A percentile compares a stretch with the other conserved stretches of the same genome.
phyloP scores from a whole-genome alignment of 2,888 invertebrate species.

The Tetramorium bicarinatum region DNA sequence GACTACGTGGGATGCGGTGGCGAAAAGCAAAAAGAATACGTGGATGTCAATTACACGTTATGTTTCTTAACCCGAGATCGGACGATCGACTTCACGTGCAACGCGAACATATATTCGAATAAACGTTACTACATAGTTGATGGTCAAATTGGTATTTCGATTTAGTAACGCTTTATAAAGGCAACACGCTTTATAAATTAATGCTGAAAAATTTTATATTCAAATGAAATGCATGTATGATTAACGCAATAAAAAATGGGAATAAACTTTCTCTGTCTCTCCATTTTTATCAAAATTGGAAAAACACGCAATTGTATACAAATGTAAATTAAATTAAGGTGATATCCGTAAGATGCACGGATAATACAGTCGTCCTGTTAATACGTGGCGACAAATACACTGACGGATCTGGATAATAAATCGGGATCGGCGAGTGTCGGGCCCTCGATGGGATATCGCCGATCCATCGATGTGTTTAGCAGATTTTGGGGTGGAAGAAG shows the following conservation, averaged over 20 bases:
- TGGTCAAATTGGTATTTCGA: constrained; percentile 1
- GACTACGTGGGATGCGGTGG: constrained; percentile 8
- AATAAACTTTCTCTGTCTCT: neutral
- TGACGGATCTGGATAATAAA: constrained; percentile 41
- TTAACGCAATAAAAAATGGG: neutral
- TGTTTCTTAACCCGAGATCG: constrained; percentile 34
- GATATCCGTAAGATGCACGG: neutral
- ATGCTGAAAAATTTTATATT: neutral
- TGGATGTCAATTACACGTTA: constrained; percentile 45
- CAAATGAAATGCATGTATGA: neutral
- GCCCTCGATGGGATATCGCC: constrained; percentile 54
- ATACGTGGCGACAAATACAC: constrained; percentile 38
- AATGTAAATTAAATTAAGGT: neutral
- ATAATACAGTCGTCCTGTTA: constrained; percentile 33
- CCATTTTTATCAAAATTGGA: neutral
- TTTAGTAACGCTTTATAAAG: neutral
- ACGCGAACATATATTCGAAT: neutral
- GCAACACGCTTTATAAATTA: neutral
- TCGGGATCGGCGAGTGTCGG: constrained; percentile 43
- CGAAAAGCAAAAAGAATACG: constrained; percentile 4
- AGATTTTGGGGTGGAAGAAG: constrained; percentile 67
- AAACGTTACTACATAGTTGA: constrained; percentile 1
- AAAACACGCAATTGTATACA: neutral
- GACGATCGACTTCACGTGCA: constrained; percentile 4
- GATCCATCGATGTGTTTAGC: constrained; percentile 59